Conservation (phyloP, 2,888 invertebrate species). For the Anaspis maculata region DNA sequence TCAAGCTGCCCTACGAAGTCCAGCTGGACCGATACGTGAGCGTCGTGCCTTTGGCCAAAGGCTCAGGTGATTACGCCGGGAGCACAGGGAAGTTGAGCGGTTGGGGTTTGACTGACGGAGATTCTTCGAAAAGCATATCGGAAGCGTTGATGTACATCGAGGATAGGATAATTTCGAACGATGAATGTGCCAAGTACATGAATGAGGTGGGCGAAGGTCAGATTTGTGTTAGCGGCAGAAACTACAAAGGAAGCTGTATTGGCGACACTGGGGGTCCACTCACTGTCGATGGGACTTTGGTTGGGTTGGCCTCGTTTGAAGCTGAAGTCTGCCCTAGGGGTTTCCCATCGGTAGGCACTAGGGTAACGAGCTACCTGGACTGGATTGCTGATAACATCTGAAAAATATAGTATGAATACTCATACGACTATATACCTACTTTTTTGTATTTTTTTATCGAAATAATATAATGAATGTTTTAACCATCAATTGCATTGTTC, state of each 20-base stretch:
- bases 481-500: no score
- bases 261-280: slow-evolving; percentile 20
- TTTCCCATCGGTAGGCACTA: slow-evolving; percentile 12
- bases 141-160: slow-evolving; percentile 8
- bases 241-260: slow-evolving; percentile 12
- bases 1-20: slow-evolving; percentile 7
- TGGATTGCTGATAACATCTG: no score
- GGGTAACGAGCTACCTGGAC: slow-evolving; percentile 12
- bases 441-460: no score
- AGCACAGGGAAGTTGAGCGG: slow-evolving; percentile 15
- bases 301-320: slow-evolving; percentile 16
- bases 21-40: slow-evolving; percentile 1
- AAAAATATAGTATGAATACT: no score
- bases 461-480: no score
- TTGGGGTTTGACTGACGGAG: background rate
- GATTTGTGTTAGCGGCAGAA: no score
- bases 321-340: slow-evolving; percentile 7
- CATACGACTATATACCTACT: no score
- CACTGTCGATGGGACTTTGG: slow-evolving; percentile 9
- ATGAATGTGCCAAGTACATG: no score
- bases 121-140: slow-evolving; percentile 3
- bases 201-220: no score
- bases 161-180: slow-evolving; percentile 12
- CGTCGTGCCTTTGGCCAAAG: slow-evolving; percentile 4
- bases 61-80: slow-evolving; percentile 5